Base-by-base conservation (phyloP, 2,888 invertebrate species). In the Pristionchus mayeri region DNA sequence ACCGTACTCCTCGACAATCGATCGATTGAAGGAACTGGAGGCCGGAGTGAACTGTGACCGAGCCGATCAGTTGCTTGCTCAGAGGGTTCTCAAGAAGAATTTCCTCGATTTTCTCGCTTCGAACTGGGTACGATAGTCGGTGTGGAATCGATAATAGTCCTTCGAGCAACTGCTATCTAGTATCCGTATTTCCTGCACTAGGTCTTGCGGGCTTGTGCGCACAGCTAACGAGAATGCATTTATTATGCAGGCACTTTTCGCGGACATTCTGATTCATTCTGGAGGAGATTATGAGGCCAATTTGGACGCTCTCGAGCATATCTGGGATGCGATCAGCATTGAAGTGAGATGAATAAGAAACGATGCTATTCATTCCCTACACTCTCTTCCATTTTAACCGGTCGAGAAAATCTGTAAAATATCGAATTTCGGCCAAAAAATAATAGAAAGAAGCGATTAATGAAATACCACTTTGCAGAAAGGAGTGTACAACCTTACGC, bases 401-500 rank as follows among this genome's bases (percentile, higher is more conserved):
- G n/a, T n/a, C n/a, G n/a, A n/a, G n/a, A n/a, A n/a, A n/a, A n/a
- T n/a, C n/a, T n/a, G n/a, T n/a, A n/a, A n/a, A n/a, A n/a, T n/a
- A n/a, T n/a, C n/a, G n/a, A n/a, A n/a, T n/a, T n/a, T n/a, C n/a
- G n/a, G n/a, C n/a, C n/a, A n/a, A n/a, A n/a, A n/a, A n/a, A n/a
- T n/a, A n/a, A n/a, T n/a, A n/a, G n/a, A n/a, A n/a, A n/a, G n/a
- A 4, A 21, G 24, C 7, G 21, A 57, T 57, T 18, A 24, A n/a
- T 11, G n/a, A n/a, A 57, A 18, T 57, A 6, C 21, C 9, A 16
- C 11, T 16, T 21, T 6, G 18, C 48, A 76, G 76, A 76, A 6
- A 44, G 76, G 27, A n/a, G 18, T 21, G 11, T 76, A 76, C 76
- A 76, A 76, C n/a, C 76, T 76, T 4, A 76, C 76, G n/a, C 76